Base-by-base conservation (phyloP, 2,113 vertebrate genomes). In the Mixornis gularis region DNA sequence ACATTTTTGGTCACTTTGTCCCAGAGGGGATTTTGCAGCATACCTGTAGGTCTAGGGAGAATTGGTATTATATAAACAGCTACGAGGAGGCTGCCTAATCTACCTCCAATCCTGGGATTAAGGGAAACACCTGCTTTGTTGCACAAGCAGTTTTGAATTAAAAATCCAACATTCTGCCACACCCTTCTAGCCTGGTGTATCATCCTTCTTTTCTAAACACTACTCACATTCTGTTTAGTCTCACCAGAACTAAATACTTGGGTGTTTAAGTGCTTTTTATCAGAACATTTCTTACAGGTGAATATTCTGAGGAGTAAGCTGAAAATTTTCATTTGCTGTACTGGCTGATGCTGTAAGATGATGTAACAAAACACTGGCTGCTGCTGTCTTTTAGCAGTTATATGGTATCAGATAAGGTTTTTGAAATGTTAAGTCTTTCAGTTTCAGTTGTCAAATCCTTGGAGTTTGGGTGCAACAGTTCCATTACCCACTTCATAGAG, bases 41-140 rank as follows among this genome's bases (percentile, higher is more conserved):
- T 81, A 89, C 70, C 80, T 95, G 53, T 49, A 72, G 40, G 53
- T 69, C 53, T 76, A 11, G 2, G 2, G 69, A 79, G 58, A 64
- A 81, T 58, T 58, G 46, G 53, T 90, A 4, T 93, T 95, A 89
- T 12, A 49, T 79, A 91, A 93, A 72, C 5, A 77, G 81, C 78
- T 81, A 7, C 0, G 1, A 44, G 78, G 84, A 85, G 73, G 69
- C 19, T 91, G n/a, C 53, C n/a, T 96, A 92, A 95, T 94, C 91
- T 53, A 58, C 65, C 84, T 92, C 30, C 74, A 89, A 62, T 93
- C 85, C 63, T 66, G 1, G 9, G 55, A 65, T 95, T 87, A 95
- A 69, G 63, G 74, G 63, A 91, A 25, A 55, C 87, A 94, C 89
- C 82, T 10, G 24, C 85, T 87, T 94, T 89, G 55, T 74, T 40